Evolutionary conservation across 1,140 invertebrate genomes (phyloP), one percentile per base, ranked within the genome.

Genomic region (Drosophila willistoni): DNA sequence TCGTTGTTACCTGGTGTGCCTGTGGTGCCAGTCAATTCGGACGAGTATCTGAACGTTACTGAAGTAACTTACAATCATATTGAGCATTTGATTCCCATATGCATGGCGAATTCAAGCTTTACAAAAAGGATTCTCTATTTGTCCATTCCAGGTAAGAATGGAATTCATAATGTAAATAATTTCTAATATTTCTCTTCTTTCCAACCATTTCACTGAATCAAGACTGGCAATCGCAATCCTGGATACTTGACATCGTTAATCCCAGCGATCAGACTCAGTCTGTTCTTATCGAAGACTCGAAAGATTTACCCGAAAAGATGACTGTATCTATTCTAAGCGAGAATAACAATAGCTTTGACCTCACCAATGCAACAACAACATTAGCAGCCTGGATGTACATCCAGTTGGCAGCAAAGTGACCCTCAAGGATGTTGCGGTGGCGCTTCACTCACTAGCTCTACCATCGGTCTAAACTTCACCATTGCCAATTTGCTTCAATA

Each of bases 1-100:
- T 93, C 96, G 68, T 90, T 97, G 13, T 89, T 97, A 44, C 95
- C 95, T 1, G 97, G 96, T 1, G 95, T 96, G 1, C 94, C 96
- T 1, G 93, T 97, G 54, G 91, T 94, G 86, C 94, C 91, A 90
- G 93, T 93, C 86, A 94, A 92, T 91, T 95, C 93, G 90, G 85
- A 92, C 55, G 80, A 74, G 3, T 92, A 85, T 34, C 62, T 71
- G 0, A 87, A 86, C 33, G 73, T 91, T 7, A 70, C 39, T 1
- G 54, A 77, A 42, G 59, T 71, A 6, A 82, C 70, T 44, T 86
- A 76, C 60, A 84, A 87, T 36, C 85, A 92, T 57, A 81, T 95
- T 10, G 64, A 93, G 6, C 86, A 9, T 92, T 92, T 13, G 91
- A 92, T 7, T 93, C 94, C 0, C 94, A 95, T 66, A 93, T 94